These are phyloP conservation scores for Sussaba pulchella DNA, from an alignment of 2,888 invertebrate genomes.

Conservation along the genomic window DNA sequence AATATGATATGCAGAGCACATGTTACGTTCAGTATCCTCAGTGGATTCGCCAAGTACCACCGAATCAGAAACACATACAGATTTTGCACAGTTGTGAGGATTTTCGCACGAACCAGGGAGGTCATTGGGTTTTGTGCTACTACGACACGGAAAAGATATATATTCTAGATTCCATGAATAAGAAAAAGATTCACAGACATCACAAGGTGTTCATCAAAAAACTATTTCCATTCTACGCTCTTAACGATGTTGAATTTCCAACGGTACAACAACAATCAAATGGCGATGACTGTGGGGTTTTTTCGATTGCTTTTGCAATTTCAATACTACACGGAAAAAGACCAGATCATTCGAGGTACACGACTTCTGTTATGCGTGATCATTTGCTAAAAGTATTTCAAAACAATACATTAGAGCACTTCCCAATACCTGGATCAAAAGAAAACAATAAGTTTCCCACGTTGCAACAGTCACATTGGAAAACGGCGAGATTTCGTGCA, in stretches of 20 bases:
- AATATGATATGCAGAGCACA: constrained; percentile 29
- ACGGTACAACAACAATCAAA: constrained; percentile 37
- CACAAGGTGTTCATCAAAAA: constrained; percentile 35
- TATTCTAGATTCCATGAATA: constrained; percentile 60
- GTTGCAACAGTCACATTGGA: background rate
- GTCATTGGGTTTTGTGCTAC: constrained; percentile 58
- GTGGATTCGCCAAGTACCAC: constrained; percentile 19
- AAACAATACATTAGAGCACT: constrained; percentile 24
- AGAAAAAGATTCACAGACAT: constrained; percentile 32
- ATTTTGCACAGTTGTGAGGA: constrained; percentile 47
- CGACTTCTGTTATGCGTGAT: constrained; percentile 8
- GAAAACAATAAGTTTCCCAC: background rate
- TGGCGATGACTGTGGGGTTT: constrained; percentile 35
- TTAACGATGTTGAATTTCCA: constrained; percentile 11
- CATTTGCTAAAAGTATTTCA: constrained; percentile 36
- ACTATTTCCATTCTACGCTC: constrained; percentile 47
- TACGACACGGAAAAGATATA: constrained; percentile 46
- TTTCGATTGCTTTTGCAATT: constrained; percentile 43
- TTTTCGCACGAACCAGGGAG: constrained; percentile 28
- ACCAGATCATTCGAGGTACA: constrained; percentile 28
- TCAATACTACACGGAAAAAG: constrained; percentile 41
- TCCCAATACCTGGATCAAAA: constrained; percentile 3
- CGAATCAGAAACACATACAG: constrained; percentile 30
- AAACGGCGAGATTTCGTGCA: no score
- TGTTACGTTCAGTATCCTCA: constrained; percentile 32